Evolutionary conservation across 2,797 vertebrate genomes (phyloP).

Genomic region (Schizopygopsis malacanthus): DNA sequence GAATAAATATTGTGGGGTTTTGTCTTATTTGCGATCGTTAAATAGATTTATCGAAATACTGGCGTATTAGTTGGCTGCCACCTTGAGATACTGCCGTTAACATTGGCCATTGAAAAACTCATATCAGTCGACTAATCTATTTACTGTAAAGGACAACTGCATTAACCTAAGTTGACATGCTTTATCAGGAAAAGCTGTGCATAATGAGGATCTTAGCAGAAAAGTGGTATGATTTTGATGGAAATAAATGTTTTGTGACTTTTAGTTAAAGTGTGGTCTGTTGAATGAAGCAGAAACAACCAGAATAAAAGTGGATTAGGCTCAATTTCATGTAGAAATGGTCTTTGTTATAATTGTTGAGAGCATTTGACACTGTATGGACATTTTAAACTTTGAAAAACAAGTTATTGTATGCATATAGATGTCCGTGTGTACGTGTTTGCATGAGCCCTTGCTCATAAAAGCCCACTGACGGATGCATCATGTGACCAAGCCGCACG

Average conservation of each 20-base stretch:
- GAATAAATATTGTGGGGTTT: neutral
- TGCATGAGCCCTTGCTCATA: constrained; percentile 33
- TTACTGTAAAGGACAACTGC: neutral
- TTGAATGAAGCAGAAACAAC: neutral
- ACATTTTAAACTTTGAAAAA: neutral
- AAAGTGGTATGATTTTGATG: neutral
- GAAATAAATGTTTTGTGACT: neutral
- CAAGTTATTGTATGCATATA: neutral
- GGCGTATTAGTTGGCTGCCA: neutral
- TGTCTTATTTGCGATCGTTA: neutral
- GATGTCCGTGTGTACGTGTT: neutral
- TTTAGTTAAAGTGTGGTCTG: neutral
- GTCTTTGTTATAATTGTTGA: neutral
- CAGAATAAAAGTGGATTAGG: neutral
- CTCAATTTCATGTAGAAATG: neutral
- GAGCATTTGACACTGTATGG: neutral
- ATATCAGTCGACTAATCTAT: neutral
- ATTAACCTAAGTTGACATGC: neutral
- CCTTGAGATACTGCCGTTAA: neutral
- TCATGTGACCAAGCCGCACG: constrained; percentile 53
- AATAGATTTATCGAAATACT: neutral
- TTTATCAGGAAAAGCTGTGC: neutral
- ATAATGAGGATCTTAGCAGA: neutral
- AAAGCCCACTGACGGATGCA: constrained; percentile 43
- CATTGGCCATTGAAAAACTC: neutral